These are phyloP conservation scores for Stercorarius parasiticus DNA, from an alignment of 2,113 vertebrate genomes.

Conservation along the genomic window DNA sequence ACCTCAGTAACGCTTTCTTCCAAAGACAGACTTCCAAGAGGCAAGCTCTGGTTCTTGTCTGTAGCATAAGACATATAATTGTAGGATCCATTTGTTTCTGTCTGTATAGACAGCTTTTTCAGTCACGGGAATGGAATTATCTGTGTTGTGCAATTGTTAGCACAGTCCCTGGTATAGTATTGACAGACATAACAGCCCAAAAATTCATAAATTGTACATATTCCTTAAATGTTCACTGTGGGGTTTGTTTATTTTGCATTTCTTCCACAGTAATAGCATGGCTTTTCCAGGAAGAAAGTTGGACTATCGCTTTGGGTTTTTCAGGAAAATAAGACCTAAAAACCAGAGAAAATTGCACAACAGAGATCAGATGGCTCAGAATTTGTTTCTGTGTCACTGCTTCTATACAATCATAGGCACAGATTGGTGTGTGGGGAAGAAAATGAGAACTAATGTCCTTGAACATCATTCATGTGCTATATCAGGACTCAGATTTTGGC, in stretches of 20 bases:
- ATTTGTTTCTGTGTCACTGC: neutral
- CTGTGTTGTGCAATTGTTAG: neutral
- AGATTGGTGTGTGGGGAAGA: accelerated
- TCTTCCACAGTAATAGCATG: neutral
- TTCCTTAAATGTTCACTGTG: neutral
- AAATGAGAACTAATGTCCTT: neutral
- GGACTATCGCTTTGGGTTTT: neutral
- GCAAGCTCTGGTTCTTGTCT: neutral
- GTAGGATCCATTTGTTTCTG: neutral
- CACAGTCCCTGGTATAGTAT: neutral
- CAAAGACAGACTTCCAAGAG: neutral
- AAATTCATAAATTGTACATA: neutral
- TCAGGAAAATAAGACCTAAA: neutral
- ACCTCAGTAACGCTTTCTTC: neutral
- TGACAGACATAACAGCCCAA: neutral
- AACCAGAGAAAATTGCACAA: neutral
- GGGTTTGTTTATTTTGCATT: neutral
- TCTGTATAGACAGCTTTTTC: neutral
- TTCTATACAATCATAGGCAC: neutral
- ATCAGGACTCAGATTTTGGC: neutral
- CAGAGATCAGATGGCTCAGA: neutral
- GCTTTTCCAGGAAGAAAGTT: neutral
- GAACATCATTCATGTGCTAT: neutral
- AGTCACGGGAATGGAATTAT: neutral
- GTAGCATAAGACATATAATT: neutral